Percentiles rank a stretch among this genome's conserved stretches.
Conservation (phyloP, 2,888 invertebrate genomes). For the Sicus ferrugineus region DNA sequence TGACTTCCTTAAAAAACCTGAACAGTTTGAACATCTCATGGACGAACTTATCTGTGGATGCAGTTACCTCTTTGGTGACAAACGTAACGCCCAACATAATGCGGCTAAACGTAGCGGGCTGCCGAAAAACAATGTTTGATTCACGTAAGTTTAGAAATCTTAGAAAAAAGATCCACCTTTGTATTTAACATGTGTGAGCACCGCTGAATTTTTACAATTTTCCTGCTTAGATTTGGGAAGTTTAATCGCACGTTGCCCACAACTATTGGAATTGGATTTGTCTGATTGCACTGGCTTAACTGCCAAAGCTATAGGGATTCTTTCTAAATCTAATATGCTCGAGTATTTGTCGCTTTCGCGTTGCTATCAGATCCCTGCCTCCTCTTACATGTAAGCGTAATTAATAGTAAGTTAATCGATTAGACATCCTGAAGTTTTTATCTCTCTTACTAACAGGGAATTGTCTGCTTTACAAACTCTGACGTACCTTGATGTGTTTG, state of each 20-base stretch:
- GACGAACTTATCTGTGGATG: constrained; percentile 73
- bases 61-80: constrained; percentile 70
- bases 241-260: constrained; percentile 73
- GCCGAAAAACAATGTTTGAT: constrained; percentile 77
- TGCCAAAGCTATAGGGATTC: constrained; percentile 68
- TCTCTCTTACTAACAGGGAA: too few species aligned
- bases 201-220: constrained; percentile 57
- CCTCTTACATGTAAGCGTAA: constrained; percentile 73
- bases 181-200: constrained; percentile 45
- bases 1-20: constrained; percentile 65
- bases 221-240: constrained; percentile 71
- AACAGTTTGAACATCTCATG: constrained; percentile 82
- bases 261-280: constrained; percentile 83
- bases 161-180: neutral
- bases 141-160: constrained; percentile 70
- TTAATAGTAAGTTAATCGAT: neutral
- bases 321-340: constrained; percentile 70
- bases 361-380: constrained; percentile 79
- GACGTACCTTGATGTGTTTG: constrained; percentile 82
- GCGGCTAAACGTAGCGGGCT: constrained; percentile 84
- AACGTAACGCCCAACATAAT: constrained; percentile 73
- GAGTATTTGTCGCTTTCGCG: constrained; percentile 83
- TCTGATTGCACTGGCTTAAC: constrained; percentile 85
- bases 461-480: constrained; percentile 72
- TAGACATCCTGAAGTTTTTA: neutral